Base-by-base conservation (phyloP, 2,888 invertebrate genomes). In the Ypsolopha scabrella region DNA sequence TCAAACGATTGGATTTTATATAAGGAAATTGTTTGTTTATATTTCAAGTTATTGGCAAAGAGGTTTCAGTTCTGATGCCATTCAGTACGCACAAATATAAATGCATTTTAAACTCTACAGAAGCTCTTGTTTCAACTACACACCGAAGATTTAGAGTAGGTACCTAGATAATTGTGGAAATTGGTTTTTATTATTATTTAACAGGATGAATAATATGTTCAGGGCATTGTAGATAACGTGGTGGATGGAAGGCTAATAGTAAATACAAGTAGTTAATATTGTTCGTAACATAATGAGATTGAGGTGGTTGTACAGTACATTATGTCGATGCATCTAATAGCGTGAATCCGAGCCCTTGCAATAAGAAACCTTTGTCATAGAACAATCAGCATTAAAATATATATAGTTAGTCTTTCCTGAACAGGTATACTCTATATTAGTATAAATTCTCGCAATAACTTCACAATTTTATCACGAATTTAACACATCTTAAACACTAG, bases 401-500 rank as follows among this genome's bases (percentile, higher is more conserved):
- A 64, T 51, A 7, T 7, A 39, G 39, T 39, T n/a, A n/a, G 9
- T 63, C 59, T 63, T 68, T 68, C 62, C 58, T 62, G 62, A 68
- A 61, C 60, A 70, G n/a, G 63, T 67, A 67, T 58, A 58, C 56
- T 24, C 24, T 24, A 24, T 37, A 48, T 48, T 41, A 61, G 62
- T 70, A 72, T 65, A 70, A 70, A 70, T 67, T 62, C 62, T 70
- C 65, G 68, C 70, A 67, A 64, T 76, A 73, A 76, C 72, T 67
- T 70, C 65, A 63, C 63, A 61, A 50, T 71, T 24, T 72, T 80
- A 80, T 78, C 80, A 80, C 78, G 79, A 78, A 69, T 79, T 71
- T 72, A 79, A 79, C 76, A 77, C 69, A 66, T 72, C 73, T 77
- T 76, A 75, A 45, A 62, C 62, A 72, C 70, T 75, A 75, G 60